Conservation (phyloP, 2,888 invertebrate genomes). For the Drosophila eohydei region DNA sequence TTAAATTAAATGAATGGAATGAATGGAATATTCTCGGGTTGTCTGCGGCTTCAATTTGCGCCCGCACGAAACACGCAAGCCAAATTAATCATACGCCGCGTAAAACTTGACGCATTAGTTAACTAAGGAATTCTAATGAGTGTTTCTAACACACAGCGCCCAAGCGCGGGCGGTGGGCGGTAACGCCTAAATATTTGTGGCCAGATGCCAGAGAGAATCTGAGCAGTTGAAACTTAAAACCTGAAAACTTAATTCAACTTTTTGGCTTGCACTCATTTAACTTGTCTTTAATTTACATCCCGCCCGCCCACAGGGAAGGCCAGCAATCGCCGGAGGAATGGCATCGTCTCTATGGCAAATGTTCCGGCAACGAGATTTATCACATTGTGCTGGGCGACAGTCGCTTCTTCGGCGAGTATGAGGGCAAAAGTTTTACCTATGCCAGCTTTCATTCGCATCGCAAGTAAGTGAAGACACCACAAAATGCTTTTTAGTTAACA, state of each 20-base stretch:
- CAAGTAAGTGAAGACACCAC: conserved; percentile 89
- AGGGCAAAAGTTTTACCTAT: conserved; percentile 99
- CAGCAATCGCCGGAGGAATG: conserved; percentile 93
- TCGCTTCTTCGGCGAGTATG: conserved; percentile 98
- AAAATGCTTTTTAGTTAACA: conserved; percentile 25
- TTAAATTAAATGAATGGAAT: conserved; percentile 27
- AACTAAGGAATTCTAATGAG: conserved; percentile 53
- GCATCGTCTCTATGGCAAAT: conserved; percentile 99
- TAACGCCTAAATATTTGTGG: conserved; percentile 17
- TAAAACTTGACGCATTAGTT: conserved; percentile 56
- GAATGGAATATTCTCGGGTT: conserved; percentile 21
- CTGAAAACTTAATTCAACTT: conserved; percentile 33
- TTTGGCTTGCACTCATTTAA: conserved; percentile 3
- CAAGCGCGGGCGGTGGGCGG: neutral
- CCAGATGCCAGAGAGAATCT: conserved; percentile 22
- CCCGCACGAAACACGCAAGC: conserved; percentile 33
- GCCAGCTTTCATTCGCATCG: conserved; percentile 99
- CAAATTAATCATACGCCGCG: conserved; percentile 62
- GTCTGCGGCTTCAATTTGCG: conserved; percentile 12
- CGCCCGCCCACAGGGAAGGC: conserved; percentile 79
- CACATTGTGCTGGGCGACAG: conserved; percentile 97
- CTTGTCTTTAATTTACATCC: neutral
- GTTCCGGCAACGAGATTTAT: conserved; percentile 99
- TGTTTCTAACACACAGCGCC: neutral
- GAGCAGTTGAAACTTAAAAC: conserved; percentile 35